A percentile compares a stretch with the other conserved stretches of the same genome.
Evolutionary conservation across 2,888 invertebrate species (phyloP).

Genomic region (Halocaridina rubra): DNA sequence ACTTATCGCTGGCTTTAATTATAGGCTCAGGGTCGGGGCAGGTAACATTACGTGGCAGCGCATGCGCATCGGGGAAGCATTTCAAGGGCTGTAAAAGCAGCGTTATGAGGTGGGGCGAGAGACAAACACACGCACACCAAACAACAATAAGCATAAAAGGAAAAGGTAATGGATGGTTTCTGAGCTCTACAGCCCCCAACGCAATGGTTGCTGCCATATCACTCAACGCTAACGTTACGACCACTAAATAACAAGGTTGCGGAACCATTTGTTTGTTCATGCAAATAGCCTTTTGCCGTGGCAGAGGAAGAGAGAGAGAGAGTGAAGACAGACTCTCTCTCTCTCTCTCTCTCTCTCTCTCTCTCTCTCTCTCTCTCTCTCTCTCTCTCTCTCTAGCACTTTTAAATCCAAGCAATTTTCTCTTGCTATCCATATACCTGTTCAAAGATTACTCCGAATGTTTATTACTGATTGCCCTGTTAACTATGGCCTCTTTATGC

Average conservation of each 20-base stretch:
- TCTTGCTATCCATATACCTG: too few relatives aligned
- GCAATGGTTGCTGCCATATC: neutral
- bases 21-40: neutral
- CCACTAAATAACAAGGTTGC: constrained; percentile 17
- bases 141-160: constrained; percentile 25
- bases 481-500: too few relatives aligned
- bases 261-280: constrained; percentile 15
- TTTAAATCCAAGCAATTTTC: too few relatives aligned
- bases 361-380: too few relatives aligned
- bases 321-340: neutral
- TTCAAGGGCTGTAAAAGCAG: neutral
- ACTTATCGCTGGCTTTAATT: constrained; percentile 20
- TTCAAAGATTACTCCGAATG: too few relatives aligned
- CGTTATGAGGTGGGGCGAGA: constrained; percentile 2
- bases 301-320: neutral
- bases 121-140: constrained; percentile 4
- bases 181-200: neutral
- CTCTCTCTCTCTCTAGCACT: too few relatives aligned
- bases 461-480: too few relatives aligned
- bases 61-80: neutral
- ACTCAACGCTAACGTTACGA: constrained; percentile 14
- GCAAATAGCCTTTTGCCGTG: neutral
- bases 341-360: too few relatives aligned
- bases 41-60: neutral
- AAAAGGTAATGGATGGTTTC: constrained; percentile 17